Evolutionary conservation across 2,797 vertebrate species (phyloP).

Genomic region (Tadarida brasiliensis): DNA sequence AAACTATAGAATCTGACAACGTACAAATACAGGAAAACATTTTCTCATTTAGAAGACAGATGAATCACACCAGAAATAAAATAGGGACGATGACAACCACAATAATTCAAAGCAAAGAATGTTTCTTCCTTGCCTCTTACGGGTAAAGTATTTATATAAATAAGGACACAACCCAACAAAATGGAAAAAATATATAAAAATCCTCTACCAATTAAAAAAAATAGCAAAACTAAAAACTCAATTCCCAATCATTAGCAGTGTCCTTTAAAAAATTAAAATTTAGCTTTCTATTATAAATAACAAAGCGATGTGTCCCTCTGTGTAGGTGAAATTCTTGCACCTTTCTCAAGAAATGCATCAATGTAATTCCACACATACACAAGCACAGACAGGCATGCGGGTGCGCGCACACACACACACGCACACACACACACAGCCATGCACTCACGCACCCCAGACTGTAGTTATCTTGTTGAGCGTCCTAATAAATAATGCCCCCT

Average conservation of each 20-base stretch:
- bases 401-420: constrained; percentile 19
- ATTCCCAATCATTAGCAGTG: constrained; percentile 89
- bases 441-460: constrained; percentile 80
- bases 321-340: constrained; percentile 91
- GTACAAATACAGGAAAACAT: constrained; percentile 99
- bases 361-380: constrained; percentile 82
- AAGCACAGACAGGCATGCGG: constrained; percentile 65
- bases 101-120: constrained; percentile 91
- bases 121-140: constrained; percentile 92
- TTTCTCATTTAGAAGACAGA: constrained; percentile 91
- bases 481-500: constrained; percentile 84
- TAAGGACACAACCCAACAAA: constrained; percentile 91
- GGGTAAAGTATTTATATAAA: constrained; percentile 98
- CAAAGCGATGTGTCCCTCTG: constrained; percentile 90
- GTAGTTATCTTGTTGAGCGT: constrained; percentile 79
- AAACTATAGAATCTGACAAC: constrained; percentile 99
- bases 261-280: constrained; percentile 88
- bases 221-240: constrained; percentile 89
- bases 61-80: constrained; percentile 97
- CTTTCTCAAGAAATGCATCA: constrained; percentile 91
- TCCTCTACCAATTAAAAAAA: constrained; percentile 89
- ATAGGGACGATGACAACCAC: constrained; percentile 88
- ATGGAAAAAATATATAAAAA: constrained; percentile 91
- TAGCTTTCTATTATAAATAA: constrained; percentile 91
- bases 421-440: constrained; percentile 76